phyloP scores from a whole-genome alignment of 2,888 invertebrate genomes.

The Clivina fossor region DNA sequence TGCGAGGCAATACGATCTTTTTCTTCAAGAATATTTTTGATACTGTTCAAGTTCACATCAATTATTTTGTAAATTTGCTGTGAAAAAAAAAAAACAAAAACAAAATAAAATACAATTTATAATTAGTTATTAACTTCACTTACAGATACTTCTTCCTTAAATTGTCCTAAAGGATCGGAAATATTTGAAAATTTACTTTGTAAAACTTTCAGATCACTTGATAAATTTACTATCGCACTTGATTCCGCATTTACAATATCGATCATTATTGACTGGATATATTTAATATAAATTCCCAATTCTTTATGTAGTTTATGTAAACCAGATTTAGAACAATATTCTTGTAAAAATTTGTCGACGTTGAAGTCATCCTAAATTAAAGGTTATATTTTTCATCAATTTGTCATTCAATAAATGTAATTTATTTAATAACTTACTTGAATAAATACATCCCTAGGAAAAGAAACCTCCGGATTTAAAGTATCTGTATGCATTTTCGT shows the following conservation, averaged over 20 bases:
- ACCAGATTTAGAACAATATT: constrained; percentile 28
- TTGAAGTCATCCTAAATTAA: constrained; percentile 26
- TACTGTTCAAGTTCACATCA: constrained; percentile 13
- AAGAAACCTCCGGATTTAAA: constrained; percentile 21
- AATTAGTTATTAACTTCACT: background rate
- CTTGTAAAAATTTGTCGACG: constrained; percentile 25
- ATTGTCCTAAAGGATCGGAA: constrained; percentile 20
- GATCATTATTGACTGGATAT: constrained; percentile 27
- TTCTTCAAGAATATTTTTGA: constrained; percentile 15
- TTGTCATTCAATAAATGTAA: background rate
- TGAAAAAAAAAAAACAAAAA: constrained; percentile 5
- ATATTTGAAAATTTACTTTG: constrained; percentile 25
- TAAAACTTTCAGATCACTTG: constrained; percentile 29
- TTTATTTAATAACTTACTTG: constrained; percentile 6
- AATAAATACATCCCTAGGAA: constrained; percentile 23
- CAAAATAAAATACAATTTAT: background rate
- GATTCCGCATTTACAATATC: constrained; percentile 29
- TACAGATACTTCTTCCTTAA: constrained; percentile 26
- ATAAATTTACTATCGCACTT: constrained; percentile 28
- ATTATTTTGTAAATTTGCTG: constrained; percentile 29
- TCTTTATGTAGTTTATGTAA: constrained; percentile 30
- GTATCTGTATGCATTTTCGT: constrained; percentile 17
- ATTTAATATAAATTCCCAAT: constrained; percentile 29
- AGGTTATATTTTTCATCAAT: background rate
- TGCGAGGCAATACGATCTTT: constrained; percentile 10